phyloP scores from a whole-genome alignment of 2,888 invertebrate species.

The Latheticus oryzae region DNA sequence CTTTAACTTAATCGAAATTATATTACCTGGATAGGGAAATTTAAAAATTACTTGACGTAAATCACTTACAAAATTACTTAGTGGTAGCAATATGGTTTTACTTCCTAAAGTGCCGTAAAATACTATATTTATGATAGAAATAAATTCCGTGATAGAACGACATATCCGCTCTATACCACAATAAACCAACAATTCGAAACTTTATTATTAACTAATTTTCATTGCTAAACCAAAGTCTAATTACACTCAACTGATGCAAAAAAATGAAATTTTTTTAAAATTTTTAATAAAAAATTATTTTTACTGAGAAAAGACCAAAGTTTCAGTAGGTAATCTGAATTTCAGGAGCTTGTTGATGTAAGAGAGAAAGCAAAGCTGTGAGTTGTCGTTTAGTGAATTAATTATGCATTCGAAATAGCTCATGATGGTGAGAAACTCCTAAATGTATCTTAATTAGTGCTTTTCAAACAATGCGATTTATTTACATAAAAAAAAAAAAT shows the following conservation, averaged over 20 bases:
- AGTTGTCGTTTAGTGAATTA: slow-evolving; percentile 31
- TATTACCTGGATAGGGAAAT: too few relatives aligned
- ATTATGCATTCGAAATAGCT: slow-evolving; percentile 27
- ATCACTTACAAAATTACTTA: too few relatives aligned
- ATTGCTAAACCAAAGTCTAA: too few relatives aligned
- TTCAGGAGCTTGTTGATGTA: slow-evolving; percentile 25
- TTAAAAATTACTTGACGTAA: too few relatives aligned
- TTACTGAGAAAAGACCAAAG: too few relatives aligned
- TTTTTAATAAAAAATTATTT: too few relatives aligned
- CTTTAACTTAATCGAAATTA: too few relatives aligned
- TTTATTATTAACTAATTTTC: too few relatives aligned
- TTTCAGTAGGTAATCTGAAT: slow-evolving; percentile 13
- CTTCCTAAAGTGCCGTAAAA: slow-evolving; percentile 1
- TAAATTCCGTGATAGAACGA: slow-evolving; percentile 6
- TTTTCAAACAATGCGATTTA: slow-evolving; percentile 12
- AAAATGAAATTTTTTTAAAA: too few relatives aligned
- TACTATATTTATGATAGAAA: slow-evolving; percentile 8
- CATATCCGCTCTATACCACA: slow-evolving; percentile 4
- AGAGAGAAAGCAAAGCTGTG: slow-evolving; percentile 17
- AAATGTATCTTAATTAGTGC: slow-evolving; percentile 30
- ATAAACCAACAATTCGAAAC: too few relatives aligned
- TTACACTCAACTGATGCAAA: too few relatives aligned
- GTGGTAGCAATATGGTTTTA: not conserved
- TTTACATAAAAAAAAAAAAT: slow-evolving; percentile 1
- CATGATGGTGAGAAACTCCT: slow-evolving; percentile 27